Evolutionary conservation across 2,113 vertebrate species (phyloP), one percentile per base, ranked within the genome.

Genomic region (Brienomyrus longianalis): DNA sequence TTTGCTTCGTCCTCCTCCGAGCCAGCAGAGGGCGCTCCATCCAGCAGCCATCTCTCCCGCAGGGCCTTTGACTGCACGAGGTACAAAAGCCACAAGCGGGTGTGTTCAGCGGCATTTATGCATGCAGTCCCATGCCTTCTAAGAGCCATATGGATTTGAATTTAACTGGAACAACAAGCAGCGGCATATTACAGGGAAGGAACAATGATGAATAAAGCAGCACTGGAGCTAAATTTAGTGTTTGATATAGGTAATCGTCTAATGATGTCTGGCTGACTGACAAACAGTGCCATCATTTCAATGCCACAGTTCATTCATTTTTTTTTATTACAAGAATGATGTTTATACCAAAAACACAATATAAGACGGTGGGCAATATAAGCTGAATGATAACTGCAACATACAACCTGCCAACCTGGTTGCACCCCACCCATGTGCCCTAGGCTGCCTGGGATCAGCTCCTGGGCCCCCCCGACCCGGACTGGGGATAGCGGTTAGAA

Each of bases 31-130:
- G 97, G 97, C 0, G 96, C 96, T n/a, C 98, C 98, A 6, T 98
- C 97, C 93, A 99, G 95, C 92, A 99, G 96, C 98, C 98, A 99
- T 90, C 97, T 95, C 90, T 99, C 98, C 90, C 98, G 93, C 90
- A 99, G 93, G 0, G 97, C 96, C 95, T 99, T 98, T 47, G 97
- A 98, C 98, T 99, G 89, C 15, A 62, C 89, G 47, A 74, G 88
- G 91, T 56, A 90, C 80, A 54, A 66, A 5, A 45, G 59, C 23
- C 43, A 85, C 7, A 48, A 5, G 83, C 43, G 21, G 83, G 47
- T 85, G 83, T 50, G 83, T 43, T 80, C 35, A 87, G 27, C 1
- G 39, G 59, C 77, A 86, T 35, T 35, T 87, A 39, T 51, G 31
- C 50, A 39, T n/a, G 35, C 31, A 1, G 59, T 23, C 23, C 59